These are phyloP conservation scores for Endotricha flammealis DNA, from an alignment of 2,888 invertebrate species.

Conservation along the genomic window DNA sequence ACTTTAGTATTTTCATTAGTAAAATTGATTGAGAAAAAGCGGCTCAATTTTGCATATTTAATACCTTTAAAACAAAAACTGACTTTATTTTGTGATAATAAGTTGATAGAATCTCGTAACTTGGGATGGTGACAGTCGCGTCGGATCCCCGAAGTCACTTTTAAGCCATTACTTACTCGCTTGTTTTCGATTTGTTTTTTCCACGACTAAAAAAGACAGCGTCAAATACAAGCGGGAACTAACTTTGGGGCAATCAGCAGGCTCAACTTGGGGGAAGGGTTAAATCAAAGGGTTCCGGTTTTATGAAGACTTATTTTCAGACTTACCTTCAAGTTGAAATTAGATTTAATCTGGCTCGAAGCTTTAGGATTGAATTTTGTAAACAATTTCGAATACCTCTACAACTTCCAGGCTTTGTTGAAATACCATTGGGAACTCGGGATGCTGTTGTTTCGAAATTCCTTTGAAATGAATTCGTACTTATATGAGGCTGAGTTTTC, in stretches of 20 bases:
- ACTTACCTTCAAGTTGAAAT: conserved; percentile 78
- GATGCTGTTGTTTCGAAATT: conserved; percentile 70
- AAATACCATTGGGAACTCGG: conserved; percentile 73
- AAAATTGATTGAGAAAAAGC: too few species aligned
- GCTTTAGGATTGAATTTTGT: conserved; percentile 78
- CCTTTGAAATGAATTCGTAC: conserved; percentile 72
- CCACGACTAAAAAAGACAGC: conserved; percentile 57
- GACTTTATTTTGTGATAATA: too few species aligned
- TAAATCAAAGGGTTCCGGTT: conserved; percentile 78
- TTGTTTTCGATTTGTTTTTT: conserved; percentile 74
- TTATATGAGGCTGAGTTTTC: conserved; percentile 63
- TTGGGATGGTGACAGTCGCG: conserved; percentile 31
- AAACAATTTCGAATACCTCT: conserved; percentile 77
- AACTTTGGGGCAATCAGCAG: conserved; percentile 75
- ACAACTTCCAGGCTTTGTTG: conserved; percentile 75
- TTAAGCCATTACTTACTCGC: conserved; percentile 70
- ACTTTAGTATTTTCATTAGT: too few species aligned
- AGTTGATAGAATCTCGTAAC: too few species aligned
- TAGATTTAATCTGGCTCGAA: conserved; percentile 77
- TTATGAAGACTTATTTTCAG: conserved; percentile 78
- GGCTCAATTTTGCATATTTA: too few species aligned
- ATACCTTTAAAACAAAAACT: too few species aligned
- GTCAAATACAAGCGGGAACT: conserved; percentile 54
- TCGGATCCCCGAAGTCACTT: conserved; percentile 57
- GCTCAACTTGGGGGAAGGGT: conserved; percentile 67